Conservation (phyloP, 1,140 invertebrate species). For the Drosophila paulistorum region DNA sequence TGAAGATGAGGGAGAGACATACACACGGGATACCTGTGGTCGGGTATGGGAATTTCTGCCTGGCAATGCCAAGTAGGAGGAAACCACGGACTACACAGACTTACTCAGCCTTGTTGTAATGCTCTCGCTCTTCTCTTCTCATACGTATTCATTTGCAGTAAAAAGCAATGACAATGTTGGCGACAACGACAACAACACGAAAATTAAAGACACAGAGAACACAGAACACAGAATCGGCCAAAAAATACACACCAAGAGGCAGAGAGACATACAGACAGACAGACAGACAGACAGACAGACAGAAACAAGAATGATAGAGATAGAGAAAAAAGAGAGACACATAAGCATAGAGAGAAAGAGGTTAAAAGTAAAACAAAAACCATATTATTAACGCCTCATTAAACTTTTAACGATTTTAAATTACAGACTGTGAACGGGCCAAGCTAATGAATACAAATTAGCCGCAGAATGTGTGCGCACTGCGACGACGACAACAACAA, state of each 20-base stretch:
- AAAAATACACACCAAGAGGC: slow-evolving; percentile 1
- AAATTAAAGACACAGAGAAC: slow-evolving; percentile 53
- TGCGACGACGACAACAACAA: not conserved
- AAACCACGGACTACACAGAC: not conserved
- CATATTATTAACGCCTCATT: slow-evolving; percentile 82
- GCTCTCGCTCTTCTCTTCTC: not conserved
- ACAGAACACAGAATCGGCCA: slow-evolving; percentile 5
- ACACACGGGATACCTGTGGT: slow-evolving; percentile 65
- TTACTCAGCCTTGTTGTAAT: slow-evolving; percentile 14
- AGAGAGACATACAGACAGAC: too few species aligned
- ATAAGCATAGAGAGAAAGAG: slow-evolving; percentile 6
- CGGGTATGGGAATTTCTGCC: slow-evolving; percentile 30
- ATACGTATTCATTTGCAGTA: slow-evolving; percentile 70
- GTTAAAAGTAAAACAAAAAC: slow-evolving; percentile 75
- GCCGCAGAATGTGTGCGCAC: slow-evolving; percentile 47
- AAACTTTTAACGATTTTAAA: slow-evolving; percentile 82
- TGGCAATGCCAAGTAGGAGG: not conserved
- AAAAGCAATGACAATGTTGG: slow-evolving; percentile 73
- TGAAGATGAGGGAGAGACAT: slow-evolving; percentile 35
- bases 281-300: not conserved
- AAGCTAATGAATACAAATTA: slow-evolving; percentile 80
- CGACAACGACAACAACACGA: slow-evolving; percentile 61
- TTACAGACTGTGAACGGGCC: slow-evolving; percentile 68
- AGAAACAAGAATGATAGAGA: slow-evolving; percentile 10
- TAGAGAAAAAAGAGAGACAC: not conserved